Evolutionary conservation across 2,113 vertebrate genomes (phyloP), one percentile per base, ranked within the genome.

Genomic region (Sphaerodactylus townsendi): DNA sequence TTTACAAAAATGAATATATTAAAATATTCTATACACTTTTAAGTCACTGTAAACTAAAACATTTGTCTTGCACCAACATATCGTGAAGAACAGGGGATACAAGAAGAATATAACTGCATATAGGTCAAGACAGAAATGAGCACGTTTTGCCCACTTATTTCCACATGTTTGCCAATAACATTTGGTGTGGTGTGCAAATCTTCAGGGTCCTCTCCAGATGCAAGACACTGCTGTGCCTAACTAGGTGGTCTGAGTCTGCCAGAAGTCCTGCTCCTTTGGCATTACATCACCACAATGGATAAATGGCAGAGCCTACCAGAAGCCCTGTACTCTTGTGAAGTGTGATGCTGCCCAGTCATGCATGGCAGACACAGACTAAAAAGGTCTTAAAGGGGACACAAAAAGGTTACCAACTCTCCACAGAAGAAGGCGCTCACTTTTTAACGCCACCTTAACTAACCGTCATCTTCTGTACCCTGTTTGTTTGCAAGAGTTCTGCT

Each of bases 1-100:
- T 96, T 96, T 96, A 96, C 93, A 96, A 96, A 96, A 93, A 90
- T 37, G 92, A 93, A 96, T 96, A 96, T 96, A 96, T 96, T 96
- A 96, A 96, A 96, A 96, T 96, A 96, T 93, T 93, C 95, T 96
- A 93, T 96, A 95, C 92, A 94, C 53, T 86, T 96, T 96, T 95
- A 96, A 96, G 93, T 96, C 96, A 96, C 85, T 90, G 93, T 94
- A 93, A 95, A 87, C 92, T 93, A 93, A 95, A 92, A 65, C 74
- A 83, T 90, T 85, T 77, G 75, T 84, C 92, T 90, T 85, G 65
- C 69, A 83, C 83, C 91, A 92, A 80, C 85, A 83, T 87, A 92
- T 77, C 83, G 77, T 2, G 17, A 86, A 85, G 72, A 86, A 87
- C 56, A 82, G 89, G 83, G 75, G 59, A 59, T 76, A 2, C 0